These are phyloP conservation scores for Gephyroberyx darwinii DNA, from an alignment of 2,797 vertebrate genomes.

Conservation along the genomic window DNA sequence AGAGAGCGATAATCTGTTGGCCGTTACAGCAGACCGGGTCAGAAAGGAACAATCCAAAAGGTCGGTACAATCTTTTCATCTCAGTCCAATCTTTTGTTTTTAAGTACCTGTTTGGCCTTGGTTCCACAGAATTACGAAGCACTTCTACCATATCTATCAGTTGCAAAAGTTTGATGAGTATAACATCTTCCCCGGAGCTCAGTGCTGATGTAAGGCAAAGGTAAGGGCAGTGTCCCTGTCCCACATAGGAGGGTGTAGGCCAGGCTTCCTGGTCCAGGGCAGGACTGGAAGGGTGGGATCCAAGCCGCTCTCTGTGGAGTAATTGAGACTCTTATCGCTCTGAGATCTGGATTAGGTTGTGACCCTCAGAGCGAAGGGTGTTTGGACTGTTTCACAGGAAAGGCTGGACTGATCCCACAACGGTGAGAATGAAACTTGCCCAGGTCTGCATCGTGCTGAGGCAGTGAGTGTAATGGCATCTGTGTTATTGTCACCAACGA, in stretches of 20 bases:
- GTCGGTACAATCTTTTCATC: conserved; percentile 29
- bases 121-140: conserved; percentile 8
- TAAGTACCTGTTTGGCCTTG: neutral
- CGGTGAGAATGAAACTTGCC: conserved; percentile 41
- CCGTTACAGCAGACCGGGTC: neutral
- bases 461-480: neutral
- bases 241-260: conserved; percentile 46
- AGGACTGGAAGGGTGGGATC: conserved; percentile 50
- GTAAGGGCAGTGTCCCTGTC: conserved; percentile 45
- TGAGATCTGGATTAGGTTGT: conserved; percentile 48
- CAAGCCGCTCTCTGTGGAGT: conserved; percentile 48
- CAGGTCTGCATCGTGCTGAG: conserved; percentile 4
- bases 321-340: conserved; percentile 66
- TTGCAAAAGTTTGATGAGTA: conserved; percentile 20
- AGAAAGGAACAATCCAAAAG: conserved; percentile 17
- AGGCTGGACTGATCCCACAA: conserved; percentile 38
- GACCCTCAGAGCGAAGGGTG: conserved; percentile 38
- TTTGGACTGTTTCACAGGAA: conserved; percentile 53
- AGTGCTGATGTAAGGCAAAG: conserved; percentile 47
- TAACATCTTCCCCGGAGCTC: conserved; percentile 23
- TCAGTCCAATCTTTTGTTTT: conserved; percentile 36
- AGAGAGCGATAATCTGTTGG: conserved; percentile 18
- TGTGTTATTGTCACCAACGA: conserved; percentile 29
- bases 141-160: neutral
- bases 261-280: conserved; percentile 35